Percentiles rank a stretch among this genome's conserved stretches.
Conservation (phyloP, 2,797 vertebrate genomes). For the Lepilemur septentrionalis region DNA sequence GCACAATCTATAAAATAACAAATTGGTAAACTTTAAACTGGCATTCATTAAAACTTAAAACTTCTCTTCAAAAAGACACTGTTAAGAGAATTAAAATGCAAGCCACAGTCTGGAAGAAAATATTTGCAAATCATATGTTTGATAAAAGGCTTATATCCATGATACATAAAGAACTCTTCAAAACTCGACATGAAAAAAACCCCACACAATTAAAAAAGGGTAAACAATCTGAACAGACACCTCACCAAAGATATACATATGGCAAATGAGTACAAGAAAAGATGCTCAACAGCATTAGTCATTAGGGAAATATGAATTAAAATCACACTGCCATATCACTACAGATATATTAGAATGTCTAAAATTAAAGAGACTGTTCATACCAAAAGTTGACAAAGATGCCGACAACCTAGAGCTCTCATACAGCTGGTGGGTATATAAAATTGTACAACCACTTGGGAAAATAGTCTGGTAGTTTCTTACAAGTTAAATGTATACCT, state of each 20-base stretch:
- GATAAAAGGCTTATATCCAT: conserved; percentile 18
- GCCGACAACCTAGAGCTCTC: background rate
- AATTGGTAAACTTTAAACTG: background rate
- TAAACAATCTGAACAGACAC: background rate
- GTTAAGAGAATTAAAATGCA: background rate
- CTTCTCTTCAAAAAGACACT: conserved; percentile 10
- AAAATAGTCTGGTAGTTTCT: conserved; percentile 29
- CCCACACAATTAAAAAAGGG: background rate
- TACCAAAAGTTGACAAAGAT: background rate
- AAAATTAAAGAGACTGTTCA: conserved; percentile 4
- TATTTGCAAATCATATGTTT: background rate
- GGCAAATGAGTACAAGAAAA: background rate
- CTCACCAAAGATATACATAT: background rate
- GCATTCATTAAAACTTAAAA: conserved; percentile 13
- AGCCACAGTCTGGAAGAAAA: conserved; percentile 8
- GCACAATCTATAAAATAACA: background rate
- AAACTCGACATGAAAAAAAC: background rate
- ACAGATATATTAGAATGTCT: background rate
- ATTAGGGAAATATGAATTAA: conserved; percentile 24
- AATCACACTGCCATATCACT: background rate
- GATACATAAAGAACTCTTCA: background rate
- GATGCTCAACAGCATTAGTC: background rate
- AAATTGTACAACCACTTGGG: background rate
- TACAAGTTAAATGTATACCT: conserved; percentile 12
- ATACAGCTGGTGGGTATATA: background rate